Evolutionary conservation across 2,888 invertebrate genomes (phyloP).

Genomic region (Autographa pulchrina): DNA sequence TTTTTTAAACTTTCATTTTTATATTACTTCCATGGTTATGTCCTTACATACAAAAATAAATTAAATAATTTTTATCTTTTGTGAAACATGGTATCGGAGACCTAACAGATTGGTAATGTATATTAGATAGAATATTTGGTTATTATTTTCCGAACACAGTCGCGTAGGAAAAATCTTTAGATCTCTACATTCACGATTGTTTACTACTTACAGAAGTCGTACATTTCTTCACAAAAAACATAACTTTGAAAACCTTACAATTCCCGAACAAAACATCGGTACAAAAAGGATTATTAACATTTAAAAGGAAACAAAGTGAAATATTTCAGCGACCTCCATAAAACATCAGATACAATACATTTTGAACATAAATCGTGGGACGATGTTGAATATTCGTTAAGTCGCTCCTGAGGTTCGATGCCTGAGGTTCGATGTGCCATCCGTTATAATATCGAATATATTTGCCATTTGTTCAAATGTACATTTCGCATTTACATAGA

Average conservation of each 20-base stretch:
- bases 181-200: no score
- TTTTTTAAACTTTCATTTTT: no score
- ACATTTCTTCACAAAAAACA: not conserved
- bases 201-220: not conserved
- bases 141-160: no score
- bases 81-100: no score
- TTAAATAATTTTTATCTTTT: no score
- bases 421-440: conserved; percentile 76
- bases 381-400: conserved; percentile 88
- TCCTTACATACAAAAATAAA: no score
- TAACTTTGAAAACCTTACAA: not conserved
- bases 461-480: conserved; percentile 64
- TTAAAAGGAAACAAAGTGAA: conserved; percentile 30
- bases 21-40: no score
- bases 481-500: conserved; percentile 46
- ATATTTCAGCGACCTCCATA: conserved; percentile 45
- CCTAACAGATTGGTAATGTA: no score
- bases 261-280: not conserved
- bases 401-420: conserved; percentile 72
- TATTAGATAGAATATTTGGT: no score
- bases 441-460: conserved; percentile 84
- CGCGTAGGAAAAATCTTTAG: no score
- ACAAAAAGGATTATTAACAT: not conserved
- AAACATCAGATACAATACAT: conserved; percentile 74
- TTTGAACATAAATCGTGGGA: conserved; percentile 76